phyloP scores from a whole-genome alignment of 2,113 vertebrate genomes.

The Onychostoma macrolepis region DNA sequence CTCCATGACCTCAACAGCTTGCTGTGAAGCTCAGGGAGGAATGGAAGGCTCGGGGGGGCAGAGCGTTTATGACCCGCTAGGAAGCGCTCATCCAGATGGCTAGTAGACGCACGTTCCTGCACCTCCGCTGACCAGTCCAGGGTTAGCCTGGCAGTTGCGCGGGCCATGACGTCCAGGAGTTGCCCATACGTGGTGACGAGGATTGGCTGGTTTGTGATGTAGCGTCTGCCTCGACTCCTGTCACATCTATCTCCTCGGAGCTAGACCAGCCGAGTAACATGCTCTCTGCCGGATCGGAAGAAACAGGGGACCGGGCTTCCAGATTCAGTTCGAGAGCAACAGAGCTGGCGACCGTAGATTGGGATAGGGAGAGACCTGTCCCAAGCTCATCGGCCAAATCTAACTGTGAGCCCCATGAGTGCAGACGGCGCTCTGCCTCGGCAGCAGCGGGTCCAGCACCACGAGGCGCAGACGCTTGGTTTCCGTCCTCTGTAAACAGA shows the following conservation, averaged over 20 bases:
- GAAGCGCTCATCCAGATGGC: background rate
- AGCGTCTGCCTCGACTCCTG: no score
- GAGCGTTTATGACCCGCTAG: background rate
- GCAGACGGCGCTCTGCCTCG: no score
- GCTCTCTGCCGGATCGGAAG: no score
- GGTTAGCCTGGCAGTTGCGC: background rate
- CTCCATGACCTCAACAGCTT: no score
- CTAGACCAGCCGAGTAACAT: background rate
- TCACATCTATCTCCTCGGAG: background rate
- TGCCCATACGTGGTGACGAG: background rate
- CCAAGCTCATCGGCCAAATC: no score
- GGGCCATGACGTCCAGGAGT: background rate
- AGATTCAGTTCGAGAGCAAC: no score
- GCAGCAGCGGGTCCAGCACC: no score
- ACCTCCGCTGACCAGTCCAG: background rate
- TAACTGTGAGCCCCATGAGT: no score
- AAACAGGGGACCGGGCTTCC: background rate
- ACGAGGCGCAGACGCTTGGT: no score
- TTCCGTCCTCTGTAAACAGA: no score
- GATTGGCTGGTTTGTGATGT: background rate
- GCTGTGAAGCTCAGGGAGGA: background rate
- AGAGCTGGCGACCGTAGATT: no score
- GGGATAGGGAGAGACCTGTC: no score
- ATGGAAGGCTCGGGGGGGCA: background rate
- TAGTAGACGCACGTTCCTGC: background rate